Evolutionary conservation across 2,888 invertebrate species (phyloP).

Genomic region (Ichneumoninae sp.): DNA sequence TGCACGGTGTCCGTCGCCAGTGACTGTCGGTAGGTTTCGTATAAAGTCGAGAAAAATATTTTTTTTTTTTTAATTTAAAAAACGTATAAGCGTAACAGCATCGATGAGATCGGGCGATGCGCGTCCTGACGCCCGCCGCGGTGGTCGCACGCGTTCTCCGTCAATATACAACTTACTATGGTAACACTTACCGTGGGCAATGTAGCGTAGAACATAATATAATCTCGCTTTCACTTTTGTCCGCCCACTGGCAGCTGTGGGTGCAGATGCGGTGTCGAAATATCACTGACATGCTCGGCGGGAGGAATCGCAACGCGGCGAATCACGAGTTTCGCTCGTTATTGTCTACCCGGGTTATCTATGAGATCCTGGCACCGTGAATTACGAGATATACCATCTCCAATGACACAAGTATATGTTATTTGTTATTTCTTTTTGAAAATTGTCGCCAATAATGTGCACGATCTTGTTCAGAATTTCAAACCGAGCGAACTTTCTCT

Average conservation of each 20-base stretch:
- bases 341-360: slow-evolving; percentile 8
- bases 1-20: slow-evolving; percentile 2
- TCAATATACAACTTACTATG: slow-evolving; percentile 30
- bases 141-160: slow-evolving; percentile 57
- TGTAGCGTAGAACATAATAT: slow-evolving; percentile 44
- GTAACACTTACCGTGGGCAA: slow-evolving; percentile 43
- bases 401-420: background rate
- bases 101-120: slow-evolving; percentile 54
- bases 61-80: background rate
- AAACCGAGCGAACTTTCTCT: background rate
- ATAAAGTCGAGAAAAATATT: background rate
- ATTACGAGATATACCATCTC: background rate
- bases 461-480: background rate
- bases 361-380: slow-evolving; percentile 2
- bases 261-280: slow-evolving; percentile 66
- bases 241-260: slow-evolving; percentile 65
- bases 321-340: slow-evolving; percentile 21
- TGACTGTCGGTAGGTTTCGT: background rate
- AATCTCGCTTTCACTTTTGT: slow-evolving; percentile 76
- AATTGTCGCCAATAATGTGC: background rate
- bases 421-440: background rate
- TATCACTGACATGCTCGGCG: slow-evolving; percentile 64
- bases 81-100: slow-evolving; percentile 46
- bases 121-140: slow-evolving; percentile 50
- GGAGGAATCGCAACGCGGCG: slow-evolving; percentile 63